A percentile compares a stretch with the other conserved stretches of the same genome.
Conservation (phyloP, 2,113 vertebrate species). For the Pagrus major region DNA sequence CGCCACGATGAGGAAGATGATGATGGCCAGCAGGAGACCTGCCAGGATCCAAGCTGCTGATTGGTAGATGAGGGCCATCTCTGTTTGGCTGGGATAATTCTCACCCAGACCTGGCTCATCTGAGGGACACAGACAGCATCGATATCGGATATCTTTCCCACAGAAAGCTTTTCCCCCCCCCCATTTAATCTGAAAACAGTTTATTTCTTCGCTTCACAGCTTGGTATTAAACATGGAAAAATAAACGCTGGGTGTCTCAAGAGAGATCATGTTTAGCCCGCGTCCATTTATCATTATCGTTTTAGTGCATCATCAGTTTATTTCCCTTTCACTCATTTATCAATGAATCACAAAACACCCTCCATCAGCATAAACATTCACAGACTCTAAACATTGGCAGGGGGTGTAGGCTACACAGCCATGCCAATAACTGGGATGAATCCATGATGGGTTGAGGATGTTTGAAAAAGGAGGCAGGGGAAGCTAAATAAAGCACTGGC, state of each 20-base stretch:
- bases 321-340: slow-evolving; percentile 52
- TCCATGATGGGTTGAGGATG: too few relatives aligned
- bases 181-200: slow-evolving; percentile 36
- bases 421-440: slow-evolving; percentile 13
- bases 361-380: slow-evolving; percentile 27
- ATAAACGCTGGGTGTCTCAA: slow-evolving; percentile 1
- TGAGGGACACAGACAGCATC: slow-evolving; percentile 42
- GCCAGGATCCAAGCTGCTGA: slow-evolving; percentile 88
- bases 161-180: not conserved
- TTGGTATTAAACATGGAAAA: not conserved
- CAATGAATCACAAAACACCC: slow-evolving; percentile 3
- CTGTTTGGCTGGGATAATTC: slow-evolving; percentile 76
- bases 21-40: slow-evolving; percentile 83
- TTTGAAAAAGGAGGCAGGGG: too few relatives aligned
- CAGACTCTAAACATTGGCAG: slow-evolving; percentile 24
- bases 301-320: slow-evolving; percentile 27
- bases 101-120: slow-evolving; percentile 65
- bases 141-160: not conserved
- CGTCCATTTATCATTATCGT: slow-evolving; percentile 28
- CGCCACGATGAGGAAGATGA: slow-evolving; percentile 83
- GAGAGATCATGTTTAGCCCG: slow-evolving; percentile 11
- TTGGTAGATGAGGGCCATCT: slow-evolving; percentile 86
- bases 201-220: slow-evolving; percentile 12
- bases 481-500: too few relatives aligned
- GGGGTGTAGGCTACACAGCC: not conserved